Evolutionary conservation across 2,888 invertebrate species (phyloP), one percentile per base, ranked within the genome.

Genomic region (Campaea margaritaria): DNA sequence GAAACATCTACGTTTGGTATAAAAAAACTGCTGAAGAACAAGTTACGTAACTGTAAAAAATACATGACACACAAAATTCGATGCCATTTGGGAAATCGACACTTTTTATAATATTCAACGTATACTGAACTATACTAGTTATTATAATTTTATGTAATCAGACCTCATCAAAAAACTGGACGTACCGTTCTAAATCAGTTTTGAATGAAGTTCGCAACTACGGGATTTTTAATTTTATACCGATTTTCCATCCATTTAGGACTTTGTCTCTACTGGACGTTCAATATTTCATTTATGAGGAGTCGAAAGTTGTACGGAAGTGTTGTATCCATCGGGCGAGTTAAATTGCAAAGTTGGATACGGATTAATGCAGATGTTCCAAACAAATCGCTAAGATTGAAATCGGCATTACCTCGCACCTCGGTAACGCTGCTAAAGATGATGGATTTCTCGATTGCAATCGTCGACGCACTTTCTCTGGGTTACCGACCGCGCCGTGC

Each of bases 401-500:
- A 82, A 76, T 81, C 76, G 75, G 69, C 65, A 73, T 79, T 72
- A 75, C 75, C 79, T 83, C 69, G 73, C 77, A 76, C 75, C 68
- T 75, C 73, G 63, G 58, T 54, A 65, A 62, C 53, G 59, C 64
- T 64, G 51, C 68, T 72, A 72, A 76, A 79, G 79, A 77, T 77
- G 81, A 80, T 77, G 77, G 77, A 82, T 87, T 83, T 84, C 81
- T 79, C 76, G 76, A 86, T 78, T 81, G 84, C 80, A 73, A 66
- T 78, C 75, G 78, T 69, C 64, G 75, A 74, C 73, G 67, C 75
- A 88, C 90, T 91, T 89, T 91, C 91, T 86, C 89, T 79, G 69
- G 64, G 60, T 61, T 62, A 71, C 65, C 67, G 68, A 67, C 65
- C 70, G 70, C 63, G 69, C 70, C 47, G 62, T 63, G 51, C 65